A percentile compares a stretch with the other conserved stretches of the same genome.
phyloP scores from a whole-genome alignment of 2,888 invertebrate species.

The Callimorpha dominula region DNA sequence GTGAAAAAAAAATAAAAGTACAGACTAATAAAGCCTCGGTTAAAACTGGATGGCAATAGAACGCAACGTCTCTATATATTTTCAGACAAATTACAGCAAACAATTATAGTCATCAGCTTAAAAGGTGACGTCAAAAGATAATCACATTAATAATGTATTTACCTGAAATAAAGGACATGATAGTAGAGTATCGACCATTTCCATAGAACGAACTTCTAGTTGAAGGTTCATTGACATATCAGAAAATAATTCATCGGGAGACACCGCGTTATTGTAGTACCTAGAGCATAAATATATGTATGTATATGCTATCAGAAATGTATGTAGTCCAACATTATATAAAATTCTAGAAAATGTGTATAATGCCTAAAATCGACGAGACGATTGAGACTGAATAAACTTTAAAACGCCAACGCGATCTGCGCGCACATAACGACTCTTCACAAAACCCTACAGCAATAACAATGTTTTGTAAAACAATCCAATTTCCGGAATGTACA shows the following conservation, averaged over 20 bases:
- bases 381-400: no score
- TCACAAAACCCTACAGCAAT: no score
- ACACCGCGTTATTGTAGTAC: slow-evolving; percentile 80
- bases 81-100: neutral
- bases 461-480: no score
- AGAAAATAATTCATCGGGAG: slow-evolving; percentile 72
- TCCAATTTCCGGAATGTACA: no score
- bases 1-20: neutral
- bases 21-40: neutral
- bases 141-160: slow-evolving; percentile 10
- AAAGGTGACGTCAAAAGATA: neutral
- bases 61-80: neutral
- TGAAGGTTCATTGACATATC: slow-evolving; percentile 78
- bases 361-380: no score
- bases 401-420: no score
- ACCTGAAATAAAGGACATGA: slow-evolving; percentile 79
- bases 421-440: no score
- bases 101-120: neutral
- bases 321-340: no score
- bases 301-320: neutral
- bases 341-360: no score
- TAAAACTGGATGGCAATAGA: neutral
- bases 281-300: slow-evolving; percentile 49
- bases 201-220: slow-evolving; percentile 76
- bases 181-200: slow-evolving; percentile 76